phyloP scores from a whole-genome alignment of 1,140 invertebrate genomes.

The Zaprionus kolodkinae region DNA sequence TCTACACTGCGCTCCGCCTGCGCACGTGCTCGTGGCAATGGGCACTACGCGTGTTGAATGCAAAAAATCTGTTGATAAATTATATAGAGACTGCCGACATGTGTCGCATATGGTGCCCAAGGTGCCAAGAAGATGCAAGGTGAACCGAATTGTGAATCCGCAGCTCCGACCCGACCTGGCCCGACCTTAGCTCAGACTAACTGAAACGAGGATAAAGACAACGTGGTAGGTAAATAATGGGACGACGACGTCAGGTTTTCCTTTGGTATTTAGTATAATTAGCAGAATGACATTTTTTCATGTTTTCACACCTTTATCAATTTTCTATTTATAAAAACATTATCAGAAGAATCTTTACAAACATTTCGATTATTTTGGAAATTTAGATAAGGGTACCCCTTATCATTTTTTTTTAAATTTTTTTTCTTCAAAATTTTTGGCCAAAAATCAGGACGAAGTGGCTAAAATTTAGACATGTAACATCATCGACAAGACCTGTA shows the following conservation, averaged over 20 bases:
- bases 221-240: constrained; percentile 3
- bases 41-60: constrained; percentile 58
- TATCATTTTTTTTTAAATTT: too few relatives aligned
- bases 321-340: too few relatives aligned
- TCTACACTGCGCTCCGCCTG: not conserved
- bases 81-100: constrained; percentile 60
- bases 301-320: too few relatives aligned
- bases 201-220: not conserved
- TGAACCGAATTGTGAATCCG: constrained; percentile 3
- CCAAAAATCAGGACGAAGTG: too few relatives aligned
- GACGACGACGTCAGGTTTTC: not conserved
- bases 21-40: constrained; percentile 42
- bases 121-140: constrained; percentile 2
- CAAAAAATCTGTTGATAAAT: constrained; percentile 65
- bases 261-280: too few relatives aligned
- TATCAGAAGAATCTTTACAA: too few relatives aligned
- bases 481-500: too few relatives aligned
- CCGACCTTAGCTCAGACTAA: not conserved
- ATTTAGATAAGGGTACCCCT: too few relatives aligned
- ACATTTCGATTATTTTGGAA: too few relatives aligned
- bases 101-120: constrained; percentile 40
- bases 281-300: too few relatives aligned
- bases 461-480: too few relatives aligned
- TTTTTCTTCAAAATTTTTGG: too few relatives aligned
- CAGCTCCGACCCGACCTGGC: not conserved